Evolutionary conservation across 2,113 vertebrate genomes (phyloP).

Genomic region (Lophius piscatorius): DNA sequence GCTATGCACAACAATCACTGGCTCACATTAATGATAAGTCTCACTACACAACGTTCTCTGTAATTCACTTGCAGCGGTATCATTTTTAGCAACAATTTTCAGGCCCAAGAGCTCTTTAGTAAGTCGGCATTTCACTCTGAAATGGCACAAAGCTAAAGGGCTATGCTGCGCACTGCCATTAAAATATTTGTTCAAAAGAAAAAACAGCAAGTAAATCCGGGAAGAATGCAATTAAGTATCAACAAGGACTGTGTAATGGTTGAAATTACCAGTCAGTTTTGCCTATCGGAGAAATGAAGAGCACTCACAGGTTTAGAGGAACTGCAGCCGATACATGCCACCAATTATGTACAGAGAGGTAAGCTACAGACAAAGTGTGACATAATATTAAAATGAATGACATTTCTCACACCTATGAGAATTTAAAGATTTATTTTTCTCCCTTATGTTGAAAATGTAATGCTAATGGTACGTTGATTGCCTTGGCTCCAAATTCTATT

Average conservation of each 20-base stretch:
- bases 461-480: background rate
- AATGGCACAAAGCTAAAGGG: slow-evolving; percentile 59
- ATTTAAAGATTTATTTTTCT: too few relatives aligned
- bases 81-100: slow-evolving; percentile 12
- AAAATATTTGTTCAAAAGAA: slow-evolving; percentile 19
- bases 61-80: slow-evolving; percentile 10
- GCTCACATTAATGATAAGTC: slow-evolving; percentile 28
- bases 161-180: slow-evolving; percentile 34
- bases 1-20: slow-evolving; percentile 57
- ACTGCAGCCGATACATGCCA: slow-evolving; percentile 77
- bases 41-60: slow-evolving; percentile 3
- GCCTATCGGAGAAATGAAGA: background rate
- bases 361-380: too few relatives aligned
- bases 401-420: too few relatives aligned
- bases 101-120: slow-evolving; percentile 28
- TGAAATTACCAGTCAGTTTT: background rate
- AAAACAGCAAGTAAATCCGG: slow-evolving; percentile 12
- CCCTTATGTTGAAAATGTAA: background rate
- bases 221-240: slow-evolving; percentile 20
- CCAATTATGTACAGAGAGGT: slow-evolving; percentile 38
- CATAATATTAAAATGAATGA: too few relatives aligned
- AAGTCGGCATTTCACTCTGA: slow-evolving; percentile 22
- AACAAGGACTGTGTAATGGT: slow-evolving; percentile 38
- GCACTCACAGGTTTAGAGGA: slow-evolving; percentile 9
- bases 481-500: background rate